Base-by-base conservation (phyloP, 2,797 vertebrate species). In the Lepilemur ruficaudatus region DNA sequence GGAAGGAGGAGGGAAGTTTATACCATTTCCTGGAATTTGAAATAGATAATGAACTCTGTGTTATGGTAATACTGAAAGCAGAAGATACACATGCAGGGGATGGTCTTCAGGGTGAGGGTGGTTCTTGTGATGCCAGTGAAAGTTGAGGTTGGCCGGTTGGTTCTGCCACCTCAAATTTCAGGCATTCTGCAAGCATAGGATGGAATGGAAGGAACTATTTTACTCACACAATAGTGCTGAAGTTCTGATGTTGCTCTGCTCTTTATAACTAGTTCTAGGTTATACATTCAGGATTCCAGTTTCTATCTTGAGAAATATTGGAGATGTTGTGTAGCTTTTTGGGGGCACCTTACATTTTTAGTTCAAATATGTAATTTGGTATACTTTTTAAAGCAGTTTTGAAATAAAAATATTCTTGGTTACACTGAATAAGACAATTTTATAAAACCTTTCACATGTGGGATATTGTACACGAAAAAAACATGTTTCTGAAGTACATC, bases 271-370 rank as follows among this genome's bases (percentile, higher is more conserved):
- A 82, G 61, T 89, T 82, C 57, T 6, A 85, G 46, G 17, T 73
- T 70, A 75, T 82, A 59, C 30, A 55, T 90, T 95, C 72, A 75
- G 63, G 46, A 89, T 89, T 81, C 72, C 35, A 85, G 57, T 93
- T 92, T 95, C 30, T 93, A 30, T 91, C 75, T 80, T 93, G 78
- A 94, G 75, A 93, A 81, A 95, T 96, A 84, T 32, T 80, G 61
- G 65, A 79, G 84, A 75, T 38, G 22, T 95, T 94, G 96, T 80
- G 9, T 89, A 94, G 38, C 83, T 93, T 93, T 76, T 96, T 67
- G n/a, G 30, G 63, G 57, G 15, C 20, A 94, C 38, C 69, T 94
- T 96, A 75, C 10, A 69, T 65, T 97, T 97, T 97, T 87, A 96
- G 84, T 82, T 96, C 86, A 94, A 70, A 76, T 91, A 89, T 52